Percentiles rank a stretch among this genome's conserved stretches.
These are phyloP conservation scores for Diploscapter pachys DNA, from an alignment of 1,140 invertebrate species.

Conservation along the genomic window DNA sequence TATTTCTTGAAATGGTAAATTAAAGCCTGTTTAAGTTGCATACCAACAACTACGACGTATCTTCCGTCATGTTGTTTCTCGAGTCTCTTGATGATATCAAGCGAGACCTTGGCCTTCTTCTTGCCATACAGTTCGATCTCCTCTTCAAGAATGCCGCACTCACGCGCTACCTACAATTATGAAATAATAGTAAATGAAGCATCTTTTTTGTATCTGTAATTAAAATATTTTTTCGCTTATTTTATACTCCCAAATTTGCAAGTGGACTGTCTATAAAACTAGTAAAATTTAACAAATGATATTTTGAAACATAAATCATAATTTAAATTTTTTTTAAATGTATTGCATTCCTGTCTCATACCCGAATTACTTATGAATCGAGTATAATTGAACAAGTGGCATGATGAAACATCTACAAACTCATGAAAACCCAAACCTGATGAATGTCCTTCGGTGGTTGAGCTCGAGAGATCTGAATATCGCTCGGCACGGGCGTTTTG, in stretches of 20 bases:
- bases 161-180: slow-evolving; percentile 68
- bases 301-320: neutral
- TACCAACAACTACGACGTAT: slow-evolving; percentile 89
- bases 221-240: no score
- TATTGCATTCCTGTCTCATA: no score
- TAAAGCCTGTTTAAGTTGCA: neutral
- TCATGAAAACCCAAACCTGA: neutral
- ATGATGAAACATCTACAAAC: neutral
- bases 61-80: slow-evolving; percentile 73
- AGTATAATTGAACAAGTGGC: no score
- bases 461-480: slow-evolving; percentile 51
- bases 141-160: slow-evolving; percentile 76
- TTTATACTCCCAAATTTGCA: no score
- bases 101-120: slow-evolving; percentile 89
- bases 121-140: slow-evolving; percentile 87
- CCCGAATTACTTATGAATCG: no score
- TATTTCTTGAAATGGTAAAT: no score
- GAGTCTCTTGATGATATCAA: slow-evolving; percentile 77
- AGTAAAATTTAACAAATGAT: neutral
- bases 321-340: slow-evolving; percentile 1
- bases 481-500: slow-evolving; percentile 45
- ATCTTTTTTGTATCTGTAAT: neutral
- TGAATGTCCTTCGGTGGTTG: slow-evolving; percentile 53
- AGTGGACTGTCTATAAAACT: no score
- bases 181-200: neutral